Conservation (phyloP, 2,113 vertebrate genomes). For the Choloepus hoffmanni region DNA sequence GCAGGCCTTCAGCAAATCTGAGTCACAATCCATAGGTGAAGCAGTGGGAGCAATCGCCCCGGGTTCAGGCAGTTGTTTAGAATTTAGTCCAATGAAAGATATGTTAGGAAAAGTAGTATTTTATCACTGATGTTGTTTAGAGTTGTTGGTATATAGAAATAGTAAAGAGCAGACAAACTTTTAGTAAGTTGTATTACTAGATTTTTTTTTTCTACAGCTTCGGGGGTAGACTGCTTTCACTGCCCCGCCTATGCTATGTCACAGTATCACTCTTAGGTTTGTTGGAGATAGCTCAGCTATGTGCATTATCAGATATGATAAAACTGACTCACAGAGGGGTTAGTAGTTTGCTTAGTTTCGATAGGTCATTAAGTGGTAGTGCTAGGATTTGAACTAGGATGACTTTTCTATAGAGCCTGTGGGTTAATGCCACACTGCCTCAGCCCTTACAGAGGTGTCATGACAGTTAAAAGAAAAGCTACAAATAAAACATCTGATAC, state of each 20-base stretch:
- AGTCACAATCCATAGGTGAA: not conserved
- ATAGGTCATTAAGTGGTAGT: not conserved
- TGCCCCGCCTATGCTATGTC: not conserved
- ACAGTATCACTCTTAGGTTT: not conserved
- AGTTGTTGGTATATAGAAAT: not conserved
- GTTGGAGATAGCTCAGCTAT: not conserved
- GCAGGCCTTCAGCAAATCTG: not conserved
- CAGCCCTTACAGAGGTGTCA: not conserved
- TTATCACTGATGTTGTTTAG: conserved; percentile 23
- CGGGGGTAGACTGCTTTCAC: not conserved
- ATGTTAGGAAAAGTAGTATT: not conserved
- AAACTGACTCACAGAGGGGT: not conserved
- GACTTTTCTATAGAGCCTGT: not conserved
- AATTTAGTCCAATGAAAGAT: not conserved
- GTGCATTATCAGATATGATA: not conserved
- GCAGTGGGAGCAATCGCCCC: not conserved
- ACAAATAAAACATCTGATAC: not conserved
- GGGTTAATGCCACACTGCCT: not conserved
- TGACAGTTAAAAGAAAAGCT: not conserved
- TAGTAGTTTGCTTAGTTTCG: not conserved
- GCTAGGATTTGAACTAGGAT: not conserved
- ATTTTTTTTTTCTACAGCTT: not conserved
- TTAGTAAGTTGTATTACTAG: not conserved
- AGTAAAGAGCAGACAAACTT: conserved; percentile 15
- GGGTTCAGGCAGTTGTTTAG: not conserved